Base-by-base conservation (phyloP, 2,113 vertebrate genomes). In the Ochotona curzoniae region DNA sequence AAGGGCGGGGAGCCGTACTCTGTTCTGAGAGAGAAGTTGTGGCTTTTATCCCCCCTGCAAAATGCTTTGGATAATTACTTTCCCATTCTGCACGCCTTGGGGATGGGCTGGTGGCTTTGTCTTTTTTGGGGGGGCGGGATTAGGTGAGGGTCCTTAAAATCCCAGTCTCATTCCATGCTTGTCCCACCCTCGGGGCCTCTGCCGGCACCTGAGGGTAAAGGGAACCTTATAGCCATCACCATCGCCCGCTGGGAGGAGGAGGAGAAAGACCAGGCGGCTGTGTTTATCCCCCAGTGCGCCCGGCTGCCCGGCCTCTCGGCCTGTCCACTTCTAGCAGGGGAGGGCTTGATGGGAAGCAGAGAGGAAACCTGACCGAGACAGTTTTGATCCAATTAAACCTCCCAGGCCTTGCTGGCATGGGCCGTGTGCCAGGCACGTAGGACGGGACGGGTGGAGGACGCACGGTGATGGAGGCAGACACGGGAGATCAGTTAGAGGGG, bases 311-410 rank as follows among this genome's bases (percentile, higher is more conserved):
- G 67, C 57, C 75, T 79, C 66, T 30, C 47, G n/a, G 73, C 82
- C 90, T 30, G 12, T 47, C 89, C 66, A 15, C 74, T 87, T 69
- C 82, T 70, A 70, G 79, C 63, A 44, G 81, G 35, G 64, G 32
- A 30, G 71, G 51, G 17, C 63, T 25, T 83, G 47, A 0, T 13
- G 67, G n/a, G 54, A 75, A 63, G 35, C 25, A 54, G 57, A 51
- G 44, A 23, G 49, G 32, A 54, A 64, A 57, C 66, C n/a, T 25
- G 32, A 67, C 6, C 73, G 67, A 64, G 69, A 35, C 70, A 30
- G 26, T 78, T 38, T 78, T 61, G 73, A 92, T 83, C 93, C 60
- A 38, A 23, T 92, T 83, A 83, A 63, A 30, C 70, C 26, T 61
- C 57, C n/a, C n/a, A 60, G 28, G 10, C 63, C 9, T 69, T 13